Percentiles rank a stretch among this genome's conserved stretches.
Evolutionary conservation across 2,888 invertebrate species (phyloP).

Genomic region (Hypena proboscidalis): DNA sequence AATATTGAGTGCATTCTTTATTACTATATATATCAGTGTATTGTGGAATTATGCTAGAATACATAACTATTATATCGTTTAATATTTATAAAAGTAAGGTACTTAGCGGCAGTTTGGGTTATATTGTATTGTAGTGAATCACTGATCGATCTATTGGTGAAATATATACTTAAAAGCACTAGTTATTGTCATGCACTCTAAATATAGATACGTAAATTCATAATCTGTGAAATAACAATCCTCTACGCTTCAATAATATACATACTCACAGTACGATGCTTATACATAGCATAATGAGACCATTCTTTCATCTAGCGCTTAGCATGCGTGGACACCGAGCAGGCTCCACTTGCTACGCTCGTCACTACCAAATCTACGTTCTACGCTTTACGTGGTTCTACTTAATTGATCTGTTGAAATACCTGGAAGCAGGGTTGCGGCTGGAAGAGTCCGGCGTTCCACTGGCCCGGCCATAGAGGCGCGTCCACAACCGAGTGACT

Average conservation of each 20-base stretch:
- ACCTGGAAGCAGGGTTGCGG: constrained; percentile 84
- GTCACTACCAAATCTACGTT: constrained; percentile 59
- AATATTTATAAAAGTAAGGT: constrained; percentile 21
- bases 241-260: constrained; percentile 46
- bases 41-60: constrained; percentile 34
- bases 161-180: constrained; percentile 69
- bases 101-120: constrained; percentile 41
- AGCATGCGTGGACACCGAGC: constrained; percentile 39
- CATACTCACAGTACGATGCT: constrained; percentile 41
- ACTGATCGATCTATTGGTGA: constrained; percentile 44
- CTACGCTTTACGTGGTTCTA: constrained; percentile 65
- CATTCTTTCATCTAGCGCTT: constrained; percentile 59
- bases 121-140: constrained; percentile 42
- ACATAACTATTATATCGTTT: constrained; percentile 26
- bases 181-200: constrained; percentile 84
- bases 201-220: constrained; percentile 37
- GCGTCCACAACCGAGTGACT: constrained; percentile 57
- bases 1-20: constrained; percentile 46
- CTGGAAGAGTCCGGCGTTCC: constrained; percentile 75
- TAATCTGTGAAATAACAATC: constrained; percentile 42
- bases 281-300: constrained; percentile 65
- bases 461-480: constrained; percentile 74
- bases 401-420: constrained; percentile 85
- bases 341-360: constrained; percentile 48
- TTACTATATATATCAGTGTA: constrained; percentile 29